Conservation (phyloP, 2,797 vertebrate genomes). For the Fringilla coelebs region DNA sequence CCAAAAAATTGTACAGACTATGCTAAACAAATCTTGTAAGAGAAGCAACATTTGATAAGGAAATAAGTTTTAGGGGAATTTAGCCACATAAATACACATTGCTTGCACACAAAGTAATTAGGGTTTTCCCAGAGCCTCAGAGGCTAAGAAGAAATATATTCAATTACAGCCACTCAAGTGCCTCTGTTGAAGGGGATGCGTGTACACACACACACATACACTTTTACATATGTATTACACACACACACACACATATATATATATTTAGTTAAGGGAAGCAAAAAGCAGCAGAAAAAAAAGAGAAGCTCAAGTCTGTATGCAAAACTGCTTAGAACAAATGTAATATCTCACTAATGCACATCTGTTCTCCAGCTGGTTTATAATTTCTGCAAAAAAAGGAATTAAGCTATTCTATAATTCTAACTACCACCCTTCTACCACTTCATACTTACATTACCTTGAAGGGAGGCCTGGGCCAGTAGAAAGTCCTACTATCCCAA, state of each 20-base stretch:
- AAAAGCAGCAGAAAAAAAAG: neutral
- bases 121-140: neutral
- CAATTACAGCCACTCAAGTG: neutral
- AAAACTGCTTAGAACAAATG: neutral
- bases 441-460: neutral
- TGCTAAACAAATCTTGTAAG: neutral
- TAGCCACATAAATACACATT: neutral
- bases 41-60: neutral
- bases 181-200: neutral
- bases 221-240: neutral
- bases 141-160: neutral
- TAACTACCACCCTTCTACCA: neutral
- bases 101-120: neutral
- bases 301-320: neutral
- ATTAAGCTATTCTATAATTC: neutral
- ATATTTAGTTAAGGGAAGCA: neutral
- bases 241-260: neutral
- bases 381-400: neutral
- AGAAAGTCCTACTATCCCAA: neutral
- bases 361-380: neutral
- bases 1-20: neutral
- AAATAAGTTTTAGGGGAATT: neutral
- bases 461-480: neutral
- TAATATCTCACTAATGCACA: neutral
- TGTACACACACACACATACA: neutral